These are phyloP conservation scores for Cryptoblepharus egeriae DNA, from an alignment of 2,797 vertebrate genomes.

Conservation along the genomic window DNA sequence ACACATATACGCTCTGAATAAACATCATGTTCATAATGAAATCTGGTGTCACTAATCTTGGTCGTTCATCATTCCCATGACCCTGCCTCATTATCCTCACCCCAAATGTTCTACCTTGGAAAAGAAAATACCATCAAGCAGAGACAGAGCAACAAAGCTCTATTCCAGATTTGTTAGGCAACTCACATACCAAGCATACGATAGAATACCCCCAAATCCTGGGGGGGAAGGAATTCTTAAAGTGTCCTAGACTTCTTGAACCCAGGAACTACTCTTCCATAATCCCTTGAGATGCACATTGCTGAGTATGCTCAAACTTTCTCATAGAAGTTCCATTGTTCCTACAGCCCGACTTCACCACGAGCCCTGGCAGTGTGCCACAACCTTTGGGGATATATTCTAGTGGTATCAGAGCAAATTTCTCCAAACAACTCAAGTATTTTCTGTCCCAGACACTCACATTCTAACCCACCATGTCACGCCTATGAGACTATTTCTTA, in stretches of 20 bases:
- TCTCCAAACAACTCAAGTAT: constrained; percentile 72
- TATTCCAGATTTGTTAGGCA: constrained; percentile 64
- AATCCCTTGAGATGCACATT: constrained; percentile 66
- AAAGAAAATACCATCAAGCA: constrained; percentile 48
- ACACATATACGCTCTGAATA: neutral
- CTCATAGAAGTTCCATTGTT: constrained; percentile 74
- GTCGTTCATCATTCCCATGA: neutral
- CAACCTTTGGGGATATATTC: constrained; percentile 70
- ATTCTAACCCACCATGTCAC: constrained; percentile 66
- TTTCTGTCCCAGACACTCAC: constrained; percentile 69
- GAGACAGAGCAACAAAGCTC: constrained; percentile 51
- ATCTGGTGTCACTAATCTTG: neutral
- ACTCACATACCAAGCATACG: constrained; percentile 69
- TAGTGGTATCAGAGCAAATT: constrained; percentile 70
- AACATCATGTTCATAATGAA: neutral
- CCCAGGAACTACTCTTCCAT: constrained; percentile 73
- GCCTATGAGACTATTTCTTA: constrained; percentile 64
- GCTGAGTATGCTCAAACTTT: constrained; percentile 70
- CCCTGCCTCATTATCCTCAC: neutral
- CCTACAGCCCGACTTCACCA: constrained; percentile 68
- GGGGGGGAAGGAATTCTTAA: constrained; percentile 63
- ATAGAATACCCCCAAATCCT: constrained; percentile 71
- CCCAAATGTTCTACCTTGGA: neutral
- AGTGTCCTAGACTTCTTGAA: constrained; percentile 71
- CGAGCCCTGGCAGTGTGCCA: constrained; percentile 67